Evolutionary conservation across 2,797 vertebrate genomes (phyloP).

Genomic region (Clarias platycephalus): DNA sequence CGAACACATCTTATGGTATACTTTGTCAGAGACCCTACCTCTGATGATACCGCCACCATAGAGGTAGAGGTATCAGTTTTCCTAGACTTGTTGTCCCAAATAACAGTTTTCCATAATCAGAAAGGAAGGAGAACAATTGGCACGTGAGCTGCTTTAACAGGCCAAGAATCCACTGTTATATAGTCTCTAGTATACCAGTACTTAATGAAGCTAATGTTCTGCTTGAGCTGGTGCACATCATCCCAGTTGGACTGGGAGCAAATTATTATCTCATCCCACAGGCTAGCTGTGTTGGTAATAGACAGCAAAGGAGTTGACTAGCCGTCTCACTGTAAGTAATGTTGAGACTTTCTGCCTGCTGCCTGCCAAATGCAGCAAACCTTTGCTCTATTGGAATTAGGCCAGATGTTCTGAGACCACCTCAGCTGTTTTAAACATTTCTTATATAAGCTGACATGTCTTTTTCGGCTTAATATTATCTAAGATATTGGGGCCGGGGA

Average conservation of each 20-base stretch:
- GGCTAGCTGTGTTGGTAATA: background rate
- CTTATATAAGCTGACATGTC: too few relatives aligned
- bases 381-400: background rate
- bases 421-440: background rate
- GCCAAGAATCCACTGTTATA: background rate
- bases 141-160: background rate
- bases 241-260: background rate
- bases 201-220: background rate
- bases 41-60: background rate
- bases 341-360: background rate
- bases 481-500: too few relatives aligned
- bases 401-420: conserved; percentile 4
- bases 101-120: background rate
- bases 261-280: background rate
- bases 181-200: too few relatives aligned
- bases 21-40: background rate
- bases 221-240: background rate
- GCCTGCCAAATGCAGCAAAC: background rate
- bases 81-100: background rate
- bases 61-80: too few relatives aligned
- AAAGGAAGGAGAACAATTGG: background rate
- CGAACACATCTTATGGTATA: background rate
- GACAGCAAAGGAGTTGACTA: background rate
- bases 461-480: background rate
- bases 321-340: background rate